These are phyloP conservation scores for Tethea ocularis DNA, from an alignment of 2,888 invertebrate species.

Conservation along the genomic window DNA sequence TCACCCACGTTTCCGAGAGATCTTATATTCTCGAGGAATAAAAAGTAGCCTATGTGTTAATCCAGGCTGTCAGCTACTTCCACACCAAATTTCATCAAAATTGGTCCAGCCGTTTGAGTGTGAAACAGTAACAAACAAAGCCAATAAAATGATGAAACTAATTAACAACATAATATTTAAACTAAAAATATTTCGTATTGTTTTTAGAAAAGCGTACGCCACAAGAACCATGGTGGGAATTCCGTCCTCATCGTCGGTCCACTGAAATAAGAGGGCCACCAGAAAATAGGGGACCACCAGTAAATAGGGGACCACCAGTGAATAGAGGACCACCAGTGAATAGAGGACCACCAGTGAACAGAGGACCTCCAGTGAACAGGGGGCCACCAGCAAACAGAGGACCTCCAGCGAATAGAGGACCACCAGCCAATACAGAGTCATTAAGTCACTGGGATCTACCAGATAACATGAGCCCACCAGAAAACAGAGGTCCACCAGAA, in stretches of 20 bases:
- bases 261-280: constrained; percentile 26
- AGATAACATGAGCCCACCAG: not conserved
- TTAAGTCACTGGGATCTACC: not conserved
- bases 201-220: constrained; percentile 29
- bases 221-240: constrained; percentile 6
- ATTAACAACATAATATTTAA: too few species aligned
- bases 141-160: not conserved
- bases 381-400: constrained; percentile 15
- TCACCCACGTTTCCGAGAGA: too few species aligned
- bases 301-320: constrained; percentile 11
- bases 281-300: constrained; percentile 18
- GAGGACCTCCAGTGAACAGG: constrained; percentile 12
- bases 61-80: too few species aligned
- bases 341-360: constrained; percentile 12
- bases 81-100: too few species aligned
- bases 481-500: not conserved
- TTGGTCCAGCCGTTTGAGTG: too few species aligned
- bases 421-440: constrained; percentile 12
- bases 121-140: too few species aligned
- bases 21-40: too few species aligned
- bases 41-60: too few species aligned
- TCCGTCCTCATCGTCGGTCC: constrained; percentile 22
- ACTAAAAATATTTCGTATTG: too few species aligned
- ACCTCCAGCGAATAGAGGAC: constrained; percentile 14
- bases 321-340: constrained; percentile 13